Evolutionary conservation across 2,888 invertebrate species (phyloP), one percentile per base, ranked within the genome.

Genomic region (Dione juno): DNA sequence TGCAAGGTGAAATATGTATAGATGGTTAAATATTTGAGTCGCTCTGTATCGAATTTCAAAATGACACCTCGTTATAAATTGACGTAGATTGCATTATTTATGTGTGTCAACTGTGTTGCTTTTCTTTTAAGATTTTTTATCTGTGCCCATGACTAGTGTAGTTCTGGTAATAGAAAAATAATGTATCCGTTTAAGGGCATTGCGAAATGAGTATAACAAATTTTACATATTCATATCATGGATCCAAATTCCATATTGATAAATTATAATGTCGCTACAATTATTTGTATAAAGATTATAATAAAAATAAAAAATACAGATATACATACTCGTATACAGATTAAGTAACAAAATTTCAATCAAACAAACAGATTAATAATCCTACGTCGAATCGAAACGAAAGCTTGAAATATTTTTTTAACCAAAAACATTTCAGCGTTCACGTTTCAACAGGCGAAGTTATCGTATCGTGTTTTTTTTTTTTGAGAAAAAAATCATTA

Each of bases 1-100:
- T 75, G 78, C 81, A 81, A 81, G 81, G 80, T 82, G 80, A 81
- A 80, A 82, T 80, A 82, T 57, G 35, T 57, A 57, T 54, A n/a
- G 54, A 37, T 82, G 78, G 74, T 78, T 81, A 83, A 82, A 84
- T 79, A 79, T 41, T 61, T 61, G 52, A 68, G 75, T 76, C 75
- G 76, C 77, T 77, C 78, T 76, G 76, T 77, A 76, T 79, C 74
- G 73, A 76, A 79, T 81, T 78, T 77, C 75, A 67, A 75, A 74
- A 77, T 73, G 76, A 78, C 79, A 77, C 77, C 75, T 76, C 71
- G 48, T 43, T 53, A 75, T 69, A 19, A 74, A 75, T 76, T 74
- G 14, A 54, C 53, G 69, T 71, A 74, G 41, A 59, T 58, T 59
- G 43, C 43, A 43, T 45, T 43, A 14, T 43, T 45, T 43, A 14